Base-by-base conservation (phyloP, 1,140 invertebrate species). In the Doryteuthis pealeii region DNA sequence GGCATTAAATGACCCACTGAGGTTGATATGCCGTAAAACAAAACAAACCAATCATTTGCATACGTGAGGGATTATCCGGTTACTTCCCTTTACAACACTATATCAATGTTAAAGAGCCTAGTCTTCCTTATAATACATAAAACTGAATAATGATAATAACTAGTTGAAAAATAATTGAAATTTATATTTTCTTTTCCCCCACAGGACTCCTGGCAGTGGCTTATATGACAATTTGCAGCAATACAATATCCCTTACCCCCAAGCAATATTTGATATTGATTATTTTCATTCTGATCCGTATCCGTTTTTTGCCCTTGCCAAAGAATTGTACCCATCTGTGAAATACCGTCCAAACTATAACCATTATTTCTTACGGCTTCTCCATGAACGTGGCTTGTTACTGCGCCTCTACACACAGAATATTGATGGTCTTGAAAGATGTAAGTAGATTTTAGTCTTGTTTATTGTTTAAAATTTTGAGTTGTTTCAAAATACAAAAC, bases 161-260 rank as follows among this genome's bases (percentile, higher is more conserved):
- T n/a, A n/a, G n/a, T n/a, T n/a, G n/a, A n/a, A n/a, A n/a, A n/a
- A n/a, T 40, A 40, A 40, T 40, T 40, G 35, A 40, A 5, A 5
- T 10, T 40, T 40, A 5, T 40, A 5, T 40, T 40, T 10, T 10
- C 10, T 40, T 75, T 66, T 73, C 26, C 58, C 68, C 71, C 96
- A 95, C 88, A 92, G 96, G 26, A 96, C 94, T 40, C 95, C 95
- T 8, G 93, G 93, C 35, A 94, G 93, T 77, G 97, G 97, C 4
- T 88, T 99, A 1, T 99, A 99, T 88, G 91, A 94, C 84, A 98
- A 98, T 87, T 89, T 99, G 43, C 90, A 93, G 76, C 96, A 97
- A 86, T 98, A 97, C 85, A 93, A 96, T 81, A 89, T 98, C 65
- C 95, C 95, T 0, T 91, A 96, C 89, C 96, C 96, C n/a, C 93